Conservation (phyloP, 2,797 vertebrate species). For the Myotis pilosus region DNA sequence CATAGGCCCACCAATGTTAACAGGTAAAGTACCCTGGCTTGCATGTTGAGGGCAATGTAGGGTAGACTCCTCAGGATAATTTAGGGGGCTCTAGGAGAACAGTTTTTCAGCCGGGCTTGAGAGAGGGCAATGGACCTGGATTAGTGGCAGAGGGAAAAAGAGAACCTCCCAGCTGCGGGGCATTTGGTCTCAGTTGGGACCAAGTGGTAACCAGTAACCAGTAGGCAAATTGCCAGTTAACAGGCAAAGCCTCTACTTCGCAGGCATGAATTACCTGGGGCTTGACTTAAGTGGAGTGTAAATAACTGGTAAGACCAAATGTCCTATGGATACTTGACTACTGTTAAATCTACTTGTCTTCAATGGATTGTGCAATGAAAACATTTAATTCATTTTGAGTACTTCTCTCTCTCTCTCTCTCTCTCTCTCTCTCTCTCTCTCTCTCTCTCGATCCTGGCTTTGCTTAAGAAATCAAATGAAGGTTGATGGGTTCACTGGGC, state of each 20-base stretch:
- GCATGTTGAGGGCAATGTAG: background rate
- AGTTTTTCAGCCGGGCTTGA: background rate
- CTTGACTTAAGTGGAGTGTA: constrained; percentile 34
- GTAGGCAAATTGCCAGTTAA: background rate
- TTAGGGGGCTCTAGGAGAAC: background rate
- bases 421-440: background rate
- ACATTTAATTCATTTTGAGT: background rate
- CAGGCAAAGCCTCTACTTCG: background rate
- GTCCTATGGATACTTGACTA: background rate
- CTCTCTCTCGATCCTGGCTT: background rate
- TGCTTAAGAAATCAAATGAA: background rate
- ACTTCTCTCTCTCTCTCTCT: background rate
- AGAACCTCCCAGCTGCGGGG: background rate
- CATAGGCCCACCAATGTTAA: background rate
- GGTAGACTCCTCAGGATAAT: background rate
- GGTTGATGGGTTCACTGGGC: background rate
- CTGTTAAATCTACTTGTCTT: constrained; percentile 1
- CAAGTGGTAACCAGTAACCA: background rate
- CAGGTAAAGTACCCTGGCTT: background rate
- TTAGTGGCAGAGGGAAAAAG: background rate
- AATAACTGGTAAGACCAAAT: background rate
- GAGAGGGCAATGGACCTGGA: background rate
- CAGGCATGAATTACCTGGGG: background rate
- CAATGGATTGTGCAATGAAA: background rate
- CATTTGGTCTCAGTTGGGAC: background rate